Conservation (phyloP, 1,140 invertebrate genomes). For the Physella acuta region DNA sequence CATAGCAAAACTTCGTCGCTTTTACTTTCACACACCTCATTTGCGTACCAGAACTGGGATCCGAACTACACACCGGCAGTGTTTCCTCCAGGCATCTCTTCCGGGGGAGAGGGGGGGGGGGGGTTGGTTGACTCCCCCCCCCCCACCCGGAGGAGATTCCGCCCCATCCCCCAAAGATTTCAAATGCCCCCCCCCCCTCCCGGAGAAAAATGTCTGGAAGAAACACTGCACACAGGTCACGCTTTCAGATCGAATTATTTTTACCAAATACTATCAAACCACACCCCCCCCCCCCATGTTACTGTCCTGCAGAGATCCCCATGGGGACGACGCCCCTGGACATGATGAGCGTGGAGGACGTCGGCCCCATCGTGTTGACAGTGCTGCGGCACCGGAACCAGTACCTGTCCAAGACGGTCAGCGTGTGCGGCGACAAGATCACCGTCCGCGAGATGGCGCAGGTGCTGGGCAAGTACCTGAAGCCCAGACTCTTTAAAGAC, state of each 20-base stretch:
- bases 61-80: no score
- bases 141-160: neutral
- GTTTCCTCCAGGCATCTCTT: no score
- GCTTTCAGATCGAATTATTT: no score
- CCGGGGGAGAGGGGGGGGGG: neutral
- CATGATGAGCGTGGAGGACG: slow-evolving; percentile 46
- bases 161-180: slow-evolving; percentile 58
- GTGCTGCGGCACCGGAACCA: slow-evolving; percentile 35
- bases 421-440: slow-evolving; percentile 49
- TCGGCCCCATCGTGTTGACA: slow-evolving; percentile 39
- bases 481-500: slow-evolving; percentile 41
- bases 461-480: slow-evolving; percentile 33
- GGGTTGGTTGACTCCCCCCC: neutral
- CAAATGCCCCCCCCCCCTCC: no score
- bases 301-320: slow-evolving; percentile 37
- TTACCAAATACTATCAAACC: no score
- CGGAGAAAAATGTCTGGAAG: no score
- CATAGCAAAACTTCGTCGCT: no score
- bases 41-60: no score
- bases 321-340: slow-evolving; percentile 47
- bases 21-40: no score
- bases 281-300: no score
- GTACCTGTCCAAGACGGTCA: slow-evolving; percentile 43
- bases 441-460: slow-evolving; percentile 47
- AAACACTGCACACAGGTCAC: neutral